These are phyloP conservation scores for Gyps fulvus DNA, from an alignment of 2,113 vertebrate species.

Conservation along the genomic window DNA sequence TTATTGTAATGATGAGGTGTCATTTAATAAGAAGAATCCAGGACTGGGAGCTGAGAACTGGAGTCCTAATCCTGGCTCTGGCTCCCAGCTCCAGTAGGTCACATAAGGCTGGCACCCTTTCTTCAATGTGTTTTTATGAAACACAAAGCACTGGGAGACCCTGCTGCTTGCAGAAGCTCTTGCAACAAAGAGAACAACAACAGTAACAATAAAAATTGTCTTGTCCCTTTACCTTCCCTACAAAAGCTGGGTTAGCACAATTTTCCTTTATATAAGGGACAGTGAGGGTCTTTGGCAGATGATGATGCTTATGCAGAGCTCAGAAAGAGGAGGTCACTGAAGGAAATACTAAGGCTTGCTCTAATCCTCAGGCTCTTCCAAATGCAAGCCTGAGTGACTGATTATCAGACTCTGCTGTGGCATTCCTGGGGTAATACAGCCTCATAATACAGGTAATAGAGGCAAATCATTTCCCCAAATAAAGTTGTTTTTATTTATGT, in stretches of 20 bases:
- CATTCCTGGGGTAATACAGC: not conserved
- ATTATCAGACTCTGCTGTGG: not conserved
- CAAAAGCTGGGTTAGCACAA: not conserved
- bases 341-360: not conserved
- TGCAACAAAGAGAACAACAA: not conserved
- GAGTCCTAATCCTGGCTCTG: not conserved
- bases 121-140: not conserved
- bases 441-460: not conserved
- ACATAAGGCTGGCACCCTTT: not conserved
- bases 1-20: constrained; percentile 54
- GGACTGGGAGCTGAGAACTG: not conserved
- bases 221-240: not conserved
- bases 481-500: not conserved
- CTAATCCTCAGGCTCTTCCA: not conserved
- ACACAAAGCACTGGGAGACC: not conserved
- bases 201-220: not conserved
- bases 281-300: not conserved
- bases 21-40: constrained; percentile 30
- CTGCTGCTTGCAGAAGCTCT: not conserved
- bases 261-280: not conserved
- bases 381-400: not conserved
- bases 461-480: not conserved
- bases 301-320: not conserved
- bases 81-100: not conserved
- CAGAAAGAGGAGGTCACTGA: not conserved